Base-by-base conservation (phyloP, 2,797 vertebrate genomes). In the Premnoplex brunnescens region DNA sequence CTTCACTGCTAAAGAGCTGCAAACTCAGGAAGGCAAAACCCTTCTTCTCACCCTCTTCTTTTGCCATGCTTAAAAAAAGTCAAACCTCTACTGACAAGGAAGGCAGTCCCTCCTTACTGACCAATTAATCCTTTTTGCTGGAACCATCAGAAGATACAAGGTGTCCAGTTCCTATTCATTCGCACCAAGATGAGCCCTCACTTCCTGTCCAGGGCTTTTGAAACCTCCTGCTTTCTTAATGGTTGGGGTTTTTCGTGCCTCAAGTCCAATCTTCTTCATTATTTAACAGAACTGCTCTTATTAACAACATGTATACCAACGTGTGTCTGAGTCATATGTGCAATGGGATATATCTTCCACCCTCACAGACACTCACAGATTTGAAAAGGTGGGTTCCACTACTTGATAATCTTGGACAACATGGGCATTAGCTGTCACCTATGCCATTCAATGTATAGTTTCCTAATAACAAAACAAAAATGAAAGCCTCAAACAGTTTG, bases 11-110 rank as follows among this genome's bases (percentile, higher is more conserved):
- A 84, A 79, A 91, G 75, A 71, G 58, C 43, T 28, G 36, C 51
- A 84, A 91, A 54, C 48, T 78, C 67, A 56, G 84, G 66, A 94
- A 93, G 46, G 59, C 21, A 93, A 96, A 97, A 93, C 71, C 67
- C 69, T 94, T 71, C 82, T 93, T 77, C 23, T 62, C 52, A 44
- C 1, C 48, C 8, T 2, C 51, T 84, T 10, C 8, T 49, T 59
- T 56, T 71, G 18, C 36, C 34, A 24, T 19, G 5, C 12, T 58
- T 71, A 44, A 27, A 36, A 84, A 91, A 67, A 5, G 15, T 66
- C 37, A 85, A 34, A 34, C 1, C 7, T 71, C 43, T 37, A 24
- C 27, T 7, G 5, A 23, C 6, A 54, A 66, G 36, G 21, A 62
- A 17, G 12, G 14, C 12, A 58, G 10, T 44, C 22, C 14, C 6